Base-by-base conservation (phyloP, 2,888 invertebrate species). In the Alloscopus bannaensis region DNA sequence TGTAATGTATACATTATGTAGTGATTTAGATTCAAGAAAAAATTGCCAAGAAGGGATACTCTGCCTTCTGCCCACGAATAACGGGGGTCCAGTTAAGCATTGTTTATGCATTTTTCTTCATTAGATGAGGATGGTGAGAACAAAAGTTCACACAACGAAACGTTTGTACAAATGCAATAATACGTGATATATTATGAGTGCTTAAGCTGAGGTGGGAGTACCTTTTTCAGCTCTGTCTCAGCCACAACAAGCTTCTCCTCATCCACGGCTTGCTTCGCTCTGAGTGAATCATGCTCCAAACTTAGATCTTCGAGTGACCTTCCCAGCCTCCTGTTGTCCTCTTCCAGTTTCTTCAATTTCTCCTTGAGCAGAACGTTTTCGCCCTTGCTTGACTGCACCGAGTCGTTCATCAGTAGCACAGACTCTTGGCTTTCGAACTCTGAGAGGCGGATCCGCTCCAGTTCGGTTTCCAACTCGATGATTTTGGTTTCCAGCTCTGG, bases 391-490 rank as follows among this genome's bases (percentile, higher is more conserved):
- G 85, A 80, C 22, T 70, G 75, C 16, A 80, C 76, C 2, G 77
- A 71, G 59, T 84, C 84, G 45, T 82, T 84, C 76, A 84, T 82
- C 4, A 84, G 69, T 59, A 84, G 77, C 1, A 84, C 80, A 3
- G 82, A 83, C 55, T 85, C 85, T 69, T 85, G 84, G 16, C 82
- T 83, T 80, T 85, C 85, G 50, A 85, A 85, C 64, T 85, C 85
- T 16, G 81, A 81, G 16, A 84, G 72, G 59, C 81, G 83, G 6
- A 80, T 81, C 16, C 73, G 73, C 52, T 85, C 85, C 60, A 85
- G 55, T 28, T 85, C 84, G 29, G 66, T 75, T 26, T 85, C 85
- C 40, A 85, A 65, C 13, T 80, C 81, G 22, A 85, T 70, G 13
- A 83, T 60, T 42, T 76, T 72, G 13, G 50, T 45, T 62, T 85